phyloP scores from a whole-genome alignment of 2,797 vertebrate species.

The Squalus acanthias region DNA sequence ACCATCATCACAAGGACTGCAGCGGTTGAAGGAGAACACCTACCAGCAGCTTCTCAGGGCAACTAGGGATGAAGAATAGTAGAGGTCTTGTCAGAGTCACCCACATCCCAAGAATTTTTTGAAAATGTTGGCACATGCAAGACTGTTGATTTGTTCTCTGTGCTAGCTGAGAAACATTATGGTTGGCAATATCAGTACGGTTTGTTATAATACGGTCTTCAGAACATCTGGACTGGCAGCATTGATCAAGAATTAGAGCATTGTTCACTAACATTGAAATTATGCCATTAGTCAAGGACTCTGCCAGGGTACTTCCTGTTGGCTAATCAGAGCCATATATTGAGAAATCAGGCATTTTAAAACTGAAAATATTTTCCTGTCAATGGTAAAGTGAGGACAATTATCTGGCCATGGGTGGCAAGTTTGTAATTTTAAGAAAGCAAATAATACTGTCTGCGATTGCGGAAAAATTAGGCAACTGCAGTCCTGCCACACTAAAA shows the following conservation, averaged over 20 bases:
- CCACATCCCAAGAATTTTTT: not conserved
- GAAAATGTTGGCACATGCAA: not conserved
- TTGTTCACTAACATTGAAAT: not conserved
- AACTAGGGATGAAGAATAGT: not conserved
- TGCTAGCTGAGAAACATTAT: not conserved
- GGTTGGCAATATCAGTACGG: not conserved
- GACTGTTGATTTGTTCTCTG: not conserved
- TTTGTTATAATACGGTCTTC: not conserved
- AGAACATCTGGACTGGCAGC: slow-evolving; percentile 9
- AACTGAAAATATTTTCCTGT: not conserved
- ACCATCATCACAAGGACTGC: not conserved
- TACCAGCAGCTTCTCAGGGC: not conserved
- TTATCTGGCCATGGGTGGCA: not conserved
- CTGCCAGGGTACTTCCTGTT: slow-evolving; percentile 6
- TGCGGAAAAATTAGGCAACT: not conserved
- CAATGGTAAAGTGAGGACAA: not conserved
- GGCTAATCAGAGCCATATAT: slow-evolving; percentile 7
- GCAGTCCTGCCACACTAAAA: not conserved
- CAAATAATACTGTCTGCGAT: not conserved
- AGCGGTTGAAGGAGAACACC: too few species aligned
- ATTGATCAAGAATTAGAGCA: slow-evolving; percentile 6
- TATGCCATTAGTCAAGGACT: not conserved
- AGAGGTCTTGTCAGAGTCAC: not conserved
- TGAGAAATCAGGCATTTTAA: not conserved
- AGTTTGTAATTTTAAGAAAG: not conserved